Base-by-base conservation (phyloP, 2,113 vertebrate species). In the Coracopsis vasa region DNA sequence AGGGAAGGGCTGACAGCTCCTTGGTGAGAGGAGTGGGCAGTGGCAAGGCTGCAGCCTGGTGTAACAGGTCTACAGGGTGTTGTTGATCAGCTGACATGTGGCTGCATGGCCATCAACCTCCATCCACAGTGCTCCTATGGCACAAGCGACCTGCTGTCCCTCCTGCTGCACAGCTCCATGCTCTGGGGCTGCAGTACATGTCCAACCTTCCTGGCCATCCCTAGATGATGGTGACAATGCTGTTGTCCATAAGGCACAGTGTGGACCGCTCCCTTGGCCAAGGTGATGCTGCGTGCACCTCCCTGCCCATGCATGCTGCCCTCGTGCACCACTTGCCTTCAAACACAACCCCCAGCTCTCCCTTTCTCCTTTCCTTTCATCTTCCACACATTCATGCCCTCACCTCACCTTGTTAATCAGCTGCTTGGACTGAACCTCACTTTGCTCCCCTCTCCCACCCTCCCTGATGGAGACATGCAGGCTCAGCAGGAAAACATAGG, bases 21-120 rank as follows among this genome's bases (percentile, higher is more conserved):
- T 24, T 0, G 2, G 19, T 2, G 20, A 83, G 28, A 33, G 15
- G 10, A 75, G 19, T 7, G 25, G 37, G 56, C 41, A 29, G 23
- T 0, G 20, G 18, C 0, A 18, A 82, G 62, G 60, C 4, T 7
- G 50, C 51, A 82, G 74, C 27, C 10, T 0, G 0, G 11, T 4
- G 3, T 28, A 33, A 16, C 4, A n/a, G 74, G 25, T 54, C 41
- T 16, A 16, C 21, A 21, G 0, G 1, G 44, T 39, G 58, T 11
- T 71, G n/a, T 29, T 80, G 28, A 11, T 18, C 0, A 0, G 16
- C 20, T 1, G 4, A 56, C 66, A 42, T 0, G 1, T 4, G 58
- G 28, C 51, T n/a, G 16, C 44, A 7, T 0, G 2, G 42, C 37
- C 5, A 0, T 28, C 13, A 10, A 3, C 16, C 16, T 48, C 75